Base-by-base conservation (phyloP, 2,113 vertebrate species). In the Menidia beryllina region DNA sequence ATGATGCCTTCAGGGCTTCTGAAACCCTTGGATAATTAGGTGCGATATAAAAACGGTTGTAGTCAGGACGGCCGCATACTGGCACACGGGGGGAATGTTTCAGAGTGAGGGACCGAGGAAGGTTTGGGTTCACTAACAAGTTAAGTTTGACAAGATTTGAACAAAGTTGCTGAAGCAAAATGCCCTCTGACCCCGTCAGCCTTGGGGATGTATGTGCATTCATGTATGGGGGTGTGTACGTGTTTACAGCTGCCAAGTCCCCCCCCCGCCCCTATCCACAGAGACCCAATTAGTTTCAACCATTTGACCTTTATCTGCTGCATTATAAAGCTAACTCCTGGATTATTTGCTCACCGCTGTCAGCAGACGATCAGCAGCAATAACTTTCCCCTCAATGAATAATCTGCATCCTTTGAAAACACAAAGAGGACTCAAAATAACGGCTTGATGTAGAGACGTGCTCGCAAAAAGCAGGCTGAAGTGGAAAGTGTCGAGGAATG, bases 91-190 rank as follows among this genome's bases (percentile, higher is more conserved):
- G 20, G 54, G 5, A 3, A 13, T 9, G 30, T 41, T 56, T n/a
- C 6, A 6, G 9, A 15, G 5, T n/a, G 45, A 48, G 12, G n/a
- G 24, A 48, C 4, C 0, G 6, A 49, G 7, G 34, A 64, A 30
- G 14, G 27, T 3, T n/a, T 58, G 30, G 10, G 51, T n/a, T 3
- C 2, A 49, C 25, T 67, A 38, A 71, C 19, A 62, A 65, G 34
- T 64, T 51, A 20, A 21, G n/a, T 39, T 43, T 38, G 56, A 60
- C 45, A 45, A 12, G 20, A 50, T 60, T 41, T 30, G 8, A 60
- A 30, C 8, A 43, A 60, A 75, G 27, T 34, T 3, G 72, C 27
- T 54, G 61, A 60, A 77, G 81, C 41, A 75, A 53, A 75, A 72
- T 58, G 56, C 63, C 68, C 69, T 72, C 20, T 72, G 51, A 57